These are phyloP conservation scores for Phortica okadai DNA, from an alignment of 2,888 invertebrate species.

Conservation along the genomic window DNA sequence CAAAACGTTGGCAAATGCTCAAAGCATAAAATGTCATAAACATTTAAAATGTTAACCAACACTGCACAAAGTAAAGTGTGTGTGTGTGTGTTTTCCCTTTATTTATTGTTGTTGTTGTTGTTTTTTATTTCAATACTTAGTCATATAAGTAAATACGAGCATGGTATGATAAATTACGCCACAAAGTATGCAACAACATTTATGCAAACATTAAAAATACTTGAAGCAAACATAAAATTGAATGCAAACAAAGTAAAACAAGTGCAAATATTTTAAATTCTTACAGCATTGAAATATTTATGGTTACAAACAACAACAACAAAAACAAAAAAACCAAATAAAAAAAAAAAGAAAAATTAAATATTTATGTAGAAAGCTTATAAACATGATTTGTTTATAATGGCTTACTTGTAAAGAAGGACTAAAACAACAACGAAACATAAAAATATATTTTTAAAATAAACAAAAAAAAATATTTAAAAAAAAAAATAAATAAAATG, in stretches of 20 bases:
- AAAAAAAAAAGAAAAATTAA: not conserved
- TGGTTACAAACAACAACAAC: not conserved
- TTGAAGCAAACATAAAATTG: not conserved
- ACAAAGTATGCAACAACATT: not conserved
- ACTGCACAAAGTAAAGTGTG: too few relatives aligned
- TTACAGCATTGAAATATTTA: constrained; percentile 7
- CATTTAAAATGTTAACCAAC: too few relatives aligned
- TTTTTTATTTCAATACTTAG: too few relatives aligned
- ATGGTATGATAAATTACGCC: not conserved
- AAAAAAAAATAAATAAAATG: not conserved
- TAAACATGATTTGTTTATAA: constrained; percentile 17
- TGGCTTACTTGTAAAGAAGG: constrained; percentile 15
- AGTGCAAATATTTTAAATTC: not conserved
- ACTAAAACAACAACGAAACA: not conserved
- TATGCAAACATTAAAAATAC: not conserved
- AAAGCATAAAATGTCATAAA: too few relatives aligned
- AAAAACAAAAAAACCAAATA: not conserved
- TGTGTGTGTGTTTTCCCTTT: too few relatives aligned
- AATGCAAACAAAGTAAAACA: not conserved
- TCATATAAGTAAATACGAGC: not conserved
- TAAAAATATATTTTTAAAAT: not conserved
- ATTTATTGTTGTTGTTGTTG: too few relatives aligned
- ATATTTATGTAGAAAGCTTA: constrained; percentile 18
- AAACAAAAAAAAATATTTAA: not conserved
- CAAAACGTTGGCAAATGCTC: too few relatives aligned